phyloP scores from a whole-genome alignment of 2,113 vertebrate genomes.

The Apodemus sylvaticus region DNA sequence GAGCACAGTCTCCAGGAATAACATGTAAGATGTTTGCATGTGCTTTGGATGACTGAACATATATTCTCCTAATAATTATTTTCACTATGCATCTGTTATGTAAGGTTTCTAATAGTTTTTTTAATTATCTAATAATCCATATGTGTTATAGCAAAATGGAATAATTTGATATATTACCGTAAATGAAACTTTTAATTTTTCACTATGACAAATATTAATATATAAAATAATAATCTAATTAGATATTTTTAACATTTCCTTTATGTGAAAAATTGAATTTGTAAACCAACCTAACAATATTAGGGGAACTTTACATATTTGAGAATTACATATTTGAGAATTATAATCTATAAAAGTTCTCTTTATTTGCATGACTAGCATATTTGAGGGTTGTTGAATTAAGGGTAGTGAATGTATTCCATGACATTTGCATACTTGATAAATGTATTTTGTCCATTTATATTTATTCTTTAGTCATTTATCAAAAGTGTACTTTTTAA shows the following conservation, averaged over 20 bases:
- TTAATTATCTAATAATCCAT: not conserved
- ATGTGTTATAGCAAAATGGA: not conserved
- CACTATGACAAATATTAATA: not conserved
- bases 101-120: not conserved
- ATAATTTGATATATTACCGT: not conserved
- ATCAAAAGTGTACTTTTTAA: not conserved
- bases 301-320: not conserved
- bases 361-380: not conserved
- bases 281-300: not conserved
- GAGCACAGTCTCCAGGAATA: not conserved
- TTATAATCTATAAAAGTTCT: not conserved
- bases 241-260: not conserved
- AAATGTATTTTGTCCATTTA: not conserved
- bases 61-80: not conserved
- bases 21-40: not conserved
- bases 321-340: too few relatives aligned
- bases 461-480: not conserved
- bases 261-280: not conserved
- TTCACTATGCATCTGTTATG: not conserved
- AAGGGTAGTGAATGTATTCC: not conserved
- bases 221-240: not conserved
- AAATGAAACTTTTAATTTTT: not conserved
- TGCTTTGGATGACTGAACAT: not conserved
- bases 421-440: not conserved
- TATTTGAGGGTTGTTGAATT: not conserved